Percentiles rank a stretch among this genome's conserved stretches.
Conservation (phyloP, 2,113 vertebrate species). For the Lates calcarifer region DNA sequence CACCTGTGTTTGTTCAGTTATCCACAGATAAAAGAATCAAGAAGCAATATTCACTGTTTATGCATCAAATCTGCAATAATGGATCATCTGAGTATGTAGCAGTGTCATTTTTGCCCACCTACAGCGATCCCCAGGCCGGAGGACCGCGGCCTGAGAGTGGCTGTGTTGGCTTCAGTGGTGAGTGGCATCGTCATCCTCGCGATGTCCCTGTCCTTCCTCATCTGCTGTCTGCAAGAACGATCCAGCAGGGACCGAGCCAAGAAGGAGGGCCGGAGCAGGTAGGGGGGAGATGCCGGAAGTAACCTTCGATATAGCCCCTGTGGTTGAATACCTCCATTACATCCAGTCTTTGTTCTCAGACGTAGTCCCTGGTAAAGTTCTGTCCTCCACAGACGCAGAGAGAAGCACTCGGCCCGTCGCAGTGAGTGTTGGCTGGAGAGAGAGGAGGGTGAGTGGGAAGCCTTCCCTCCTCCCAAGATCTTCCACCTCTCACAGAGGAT, state of each 20-base stretch:
- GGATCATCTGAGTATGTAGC: neutral
- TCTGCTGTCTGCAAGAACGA: constrained; percentile 87
- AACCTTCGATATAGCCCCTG: neutral
- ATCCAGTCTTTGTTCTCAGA: neutral
- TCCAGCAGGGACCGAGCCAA: constrained; percentile 61
- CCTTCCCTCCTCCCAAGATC: constrained; percentile 82
- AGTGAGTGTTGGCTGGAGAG: constrained; percentile 83
- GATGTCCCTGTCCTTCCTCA: constrained; percentile 86
- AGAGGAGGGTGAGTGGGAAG: constrained; percentile 82
- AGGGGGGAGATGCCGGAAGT: neutral
- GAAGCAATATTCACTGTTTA: too few species aligned
- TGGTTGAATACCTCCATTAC: neutral
- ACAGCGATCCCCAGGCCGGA: constrained; percentile 83
- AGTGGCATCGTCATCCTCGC: constrained; percentile 87
- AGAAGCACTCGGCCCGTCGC: constrained; percentile 70
- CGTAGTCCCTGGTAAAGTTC: neutral
- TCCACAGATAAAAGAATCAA: too few species aligned
- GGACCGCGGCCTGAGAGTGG: constrained; percentile 81
- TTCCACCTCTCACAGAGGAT: constrained; percentile 83
- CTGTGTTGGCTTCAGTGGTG: constrained; percentile 85
- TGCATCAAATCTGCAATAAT: too few species aligned
- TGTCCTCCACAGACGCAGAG: constrained; percentile 68
- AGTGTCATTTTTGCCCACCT: neutral
- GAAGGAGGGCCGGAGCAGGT: constrained; percentile 77
- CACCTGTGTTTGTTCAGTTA: too few species aligned